Base-by-base conservation (phyloP, 2,113 vertebrate genomes). In the Cyprinodon variegatus region DNA sequence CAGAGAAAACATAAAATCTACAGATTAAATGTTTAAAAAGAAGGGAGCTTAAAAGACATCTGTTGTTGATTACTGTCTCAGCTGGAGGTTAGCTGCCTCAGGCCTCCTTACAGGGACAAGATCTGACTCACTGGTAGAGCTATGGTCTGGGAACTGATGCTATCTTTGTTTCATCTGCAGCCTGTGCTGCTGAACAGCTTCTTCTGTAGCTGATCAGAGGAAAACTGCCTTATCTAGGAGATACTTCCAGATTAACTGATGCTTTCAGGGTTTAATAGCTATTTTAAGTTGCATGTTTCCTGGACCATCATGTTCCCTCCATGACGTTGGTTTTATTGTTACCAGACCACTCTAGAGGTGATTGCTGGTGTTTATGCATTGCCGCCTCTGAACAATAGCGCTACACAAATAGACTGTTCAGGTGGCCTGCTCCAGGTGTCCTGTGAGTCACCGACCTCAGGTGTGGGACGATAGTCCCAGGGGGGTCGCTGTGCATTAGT, bases 361-460 rank as follows among this genome's bases (percentile, higher is more conserved):
- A 68, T 41, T 50, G 48, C 4, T 6, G 48, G 48, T 8, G 57
- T 64, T 60, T 0, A 46, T 61, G 48, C 29, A 29, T 36, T 20
- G 43, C 15, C 50, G 38, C 3, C 36, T 59, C 60, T 11, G 70
- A 59, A 83, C 73, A 75, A 60, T 8, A 57, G 53, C 9, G 64
- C 60, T 62, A n/a, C 40, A 63, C 53, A 71, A 81, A 68, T 48
- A 68, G 76, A 60, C 64, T 76, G 39, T 67, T 70, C 73, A 11
- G 10, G 50, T 8, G 15, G 11, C 5, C 53, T 37, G 46, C 15
- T 78, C 64, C 88, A 91, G 83, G 85, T 86, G 89, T 73, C 50
- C 53, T 64, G 45, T 86, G 88, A 89, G 70, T 85, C 79, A 72
- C 12, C 76, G 70, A 78, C 83, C 89, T 89, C 85, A 92, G 89